These are phyloP conservation scores for Augiades crinisus DNA, from an alignment of 2,888 invertebrate species.

Conservation along the genomic window DNA sequence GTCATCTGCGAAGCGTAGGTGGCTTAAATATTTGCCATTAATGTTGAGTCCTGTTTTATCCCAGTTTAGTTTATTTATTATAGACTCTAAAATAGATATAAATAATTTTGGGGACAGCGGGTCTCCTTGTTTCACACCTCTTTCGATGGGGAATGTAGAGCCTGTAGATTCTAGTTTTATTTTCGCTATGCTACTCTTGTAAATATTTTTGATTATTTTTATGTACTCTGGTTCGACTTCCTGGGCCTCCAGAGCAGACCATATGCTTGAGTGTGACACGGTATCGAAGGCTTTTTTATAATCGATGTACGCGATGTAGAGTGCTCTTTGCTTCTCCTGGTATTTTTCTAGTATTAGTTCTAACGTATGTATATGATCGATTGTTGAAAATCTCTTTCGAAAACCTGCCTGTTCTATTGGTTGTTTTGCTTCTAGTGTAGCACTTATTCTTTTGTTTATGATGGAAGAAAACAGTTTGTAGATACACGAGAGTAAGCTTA, in stretches of 20 bases:
- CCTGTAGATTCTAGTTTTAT: background rate
- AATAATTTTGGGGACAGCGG: no score
- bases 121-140: conserved; percentile 1
- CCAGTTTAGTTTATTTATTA: conserved; percentile 25
- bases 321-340: conserved; percentile 23
- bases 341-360: conserved; percentile 27
- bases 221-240: background rate
- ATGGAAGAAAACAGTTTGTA: no score
- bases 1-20: conserved; percentile 27
- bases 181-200: background rate
- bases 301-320: conserved; percentile 24
- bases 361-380: conserved; percentile 26
- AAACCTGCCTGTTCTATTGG: no score
- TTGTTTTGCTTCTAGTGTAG: no score
- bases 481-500: background rate
- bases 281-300: conserved; percentile 26
- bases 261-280: background rate
- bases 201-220: background rate
- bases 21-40: conserved; percentile 22
- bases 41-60: conserved; percentile 19
- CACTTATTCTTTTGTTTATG: no score
- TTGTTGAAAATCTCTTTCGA: conserved; percentile 13
- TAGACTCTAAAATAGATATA: background rate
- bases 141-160: background rate
- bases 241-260: background rate